Evolutionary conservation across 2,113 vertebrate genomes (phyloP).

Genomic region (Burhinus bistriatus): DNA sequence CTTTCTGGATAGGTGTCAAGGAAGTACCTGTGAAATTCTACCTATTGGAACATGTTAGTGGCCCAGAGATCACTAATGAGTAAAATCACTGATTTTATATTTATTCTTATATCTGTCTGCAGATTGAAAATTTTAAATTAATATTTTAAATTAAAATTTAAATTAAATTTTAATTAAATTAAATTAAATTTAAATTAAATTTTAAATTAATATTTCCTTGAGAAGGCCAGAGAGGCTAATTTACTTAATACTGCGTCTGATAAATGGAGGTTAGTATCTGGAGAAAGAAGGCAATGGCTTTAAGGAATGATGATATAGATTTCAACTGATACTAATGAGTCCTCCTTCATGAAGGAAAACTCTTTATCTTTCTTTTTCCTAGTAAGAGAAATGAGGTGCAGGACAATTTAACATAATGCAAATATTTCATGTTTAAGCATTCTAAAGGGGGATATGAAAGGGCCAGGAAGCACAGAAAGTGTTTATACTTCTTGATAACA

Average conservation of each 20-base stretch:
- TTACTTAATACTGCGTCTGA: background rate
- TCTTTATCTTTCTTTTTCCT: background rate
- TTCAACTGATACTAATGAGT: background rate
- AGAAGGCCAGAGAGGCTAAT: background rate
- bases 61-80: background rate
- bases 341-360: background rate
- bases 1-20: background rate
- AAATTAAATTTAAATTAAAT: too few species aligned
- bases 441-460: background rate
- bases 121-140: background rate
- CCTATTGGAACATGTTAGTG: background rate
- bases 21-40: background rate
- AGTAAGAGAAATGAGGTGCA: background rate
- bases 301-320: background rate
- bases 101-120: background rate
- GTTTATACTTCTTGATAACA: background rate
- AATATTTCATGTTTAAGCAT: background rate
- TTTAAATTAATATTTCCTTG: background rate
- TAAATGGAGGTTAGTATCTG: background rate
- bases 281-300: background rate
- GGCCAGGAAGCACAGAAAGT: background rate
- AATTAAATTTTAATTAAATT: too few species aligned
- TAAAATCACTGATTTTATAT: background rate
- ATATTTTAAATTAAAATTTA: too few species aligned
- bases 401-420: background rate